Base-by-base conservation (phyloP, 2,888 invertebrate species). In the Apodemia hepburni region DNA sequence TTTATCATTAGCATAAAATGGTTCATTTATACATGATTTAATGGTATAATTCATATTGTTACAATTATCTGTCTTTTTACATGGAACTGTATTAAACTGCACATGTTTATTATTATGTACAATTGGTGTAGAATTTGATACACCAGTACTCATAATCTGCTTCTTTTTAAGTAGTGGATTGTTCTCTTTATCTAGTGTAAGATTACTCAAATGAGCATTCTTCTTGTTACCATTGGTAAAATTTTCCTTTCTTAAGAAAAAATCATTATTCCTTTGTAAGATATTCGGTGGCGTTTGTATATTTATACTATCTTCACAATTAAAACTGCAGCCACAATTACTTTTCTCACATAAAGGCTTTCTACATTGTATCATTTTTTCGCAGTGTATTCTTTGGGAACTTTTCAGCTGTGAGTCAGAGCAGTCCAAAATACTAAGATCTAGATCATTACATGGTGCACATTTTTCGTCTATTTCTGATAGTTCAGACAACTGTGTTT, bases 361-460 rank as follows among this genome's bases (percentile, higher is more conserved):
- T 49, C 61, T 27, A 47, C 8, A 18, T 8, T 22, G 22, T 12
- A 33, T 29, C 35, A 22, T 11, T 47, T 62, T 29, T 17, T 45
- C 17, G 3, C 15, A 5, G 0, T 58, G 47, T 8, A 29, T 33
- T 47, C 54, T 64, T 38, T 35, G 54, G 2, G 42, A 27, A 12
- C 27, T 15, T 11, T 51, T 62, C 22, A 27, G 59, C 1, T 79
- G 76, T 58, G 75, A 74, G 51, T 67, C 65, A 9, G 78, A 74
- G 57, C 75, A 73, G 71, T 91, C 91, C 47, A 91, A 77, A 68
- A 89, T 75, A 70, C 91, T 91, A 12, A 91, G 68, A 58, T 91
- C 84, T 49, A 91, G 75, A 18, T 91, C 90, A 68, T 79, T 83
- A 38, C 84, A 81, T 11, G 91, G 88, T 12, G 71, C 69, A 75